Evolutionary conservation across 2,113 vertebrate genomes (phyloP), one percentile per base, ranked within the genome.

Genomic region (Jacana jacana): DNA sequence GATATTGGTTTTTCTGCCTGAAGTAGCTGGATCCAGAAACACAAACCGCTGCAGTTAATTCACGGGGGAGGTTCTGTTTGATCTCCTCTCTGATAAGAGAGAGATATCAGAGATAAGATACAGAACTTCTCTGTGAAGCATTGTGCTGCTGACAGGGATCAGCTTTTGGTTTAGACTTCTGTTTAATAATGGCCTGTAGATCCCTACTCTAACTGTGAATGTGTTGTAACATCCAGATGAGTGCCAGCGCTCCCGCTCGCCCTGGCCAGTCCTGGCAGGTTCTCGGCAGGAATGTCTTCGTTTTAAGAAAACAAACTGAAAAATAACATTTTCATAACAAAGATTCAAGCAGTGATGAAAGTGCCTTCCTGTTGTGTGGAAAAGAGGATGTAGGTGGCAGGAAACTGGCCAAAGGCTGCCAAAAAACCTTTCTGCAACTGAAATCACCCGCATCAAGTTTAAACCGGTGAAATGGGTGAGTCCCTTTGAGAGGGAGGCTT

Each of bases 211-310:
- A 5, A 11, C 1, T 17, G 4, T 10, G 17, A 57, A 9, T 2
- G 0, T 1, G 3, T 9, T 61, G 8, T 49, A 1, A 58, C 33
- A 10, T 11, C 65, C 12, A 13, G 20, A 1, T 7, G 58, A 8
- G 78, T 23, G 25, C 40, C 15, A 10, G n/a, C 57, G 63, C 22
- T 69, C 18, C 51, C 12, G 0, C 5, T 55, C 11, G 0, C 58
- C 4, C 33, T 4, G 11, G 14, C 48, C 18, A 0, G 2, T 19
- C 6, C 28, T 12, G 4, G 42, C 30, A 33, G 37, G 9, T 42
- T 11, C 65, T 35, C 52, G 6, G 19, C 18, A 16, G 22, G 10
- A 7, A 11, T 2, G 27, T 11, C 16, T 8, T 23, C 0, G 0
- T 35, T 39, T 51, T 7, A 31, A n/a, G n/a, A 27, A 37, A n/a